These are phyloP conservation scores for Carassius auratus DNA, from an alignment of 2,113 vertebrate species.

Conservation along the genomic window DNA sequence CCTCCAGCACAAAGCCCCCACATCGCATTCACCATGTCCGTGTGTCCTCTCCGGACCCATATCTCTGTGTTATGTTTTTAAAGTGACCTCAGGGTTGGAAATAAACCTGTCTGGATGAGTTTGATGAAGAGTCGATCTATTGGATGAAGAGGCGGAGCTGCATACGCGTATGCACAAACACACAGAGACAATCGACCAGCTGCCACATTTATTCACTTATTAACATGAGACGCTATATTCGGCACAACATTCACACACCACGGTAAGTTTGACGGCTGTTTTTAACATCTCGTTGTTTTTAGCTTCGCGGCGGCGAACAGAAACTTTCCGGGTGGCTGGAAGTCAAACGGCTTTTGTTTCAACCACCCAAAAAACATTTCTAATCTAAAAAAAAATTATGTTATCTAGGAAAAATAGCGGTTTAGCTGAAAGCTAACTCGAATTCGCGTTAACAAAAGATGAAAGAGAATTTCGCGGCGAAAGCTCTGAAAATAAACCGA, in stretches of 20 bases:
- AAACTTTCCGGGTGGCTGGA: constrained; percentile 20
- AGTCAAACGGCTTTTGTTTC: constrained; percentile 38
- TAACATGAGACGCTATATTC: constrained; percentile 3
- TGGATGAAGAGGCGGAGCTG: constrained; percentile 15
- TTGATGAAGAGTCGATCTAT: neutral
- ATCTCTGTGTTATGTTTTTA: constrained; percentile 16
- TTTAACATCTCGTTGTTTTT: neutral
- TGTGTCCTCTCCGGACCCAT: constrained; percentile 33
- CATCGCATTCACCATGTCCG: neutral
- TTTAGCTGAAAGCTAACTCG: neutral
- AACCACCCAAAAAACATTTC: neutral
- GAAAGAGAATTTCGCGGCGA: neutral
- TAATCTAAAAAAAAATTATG: neutral
- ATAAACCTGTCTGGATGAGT: constrained; percentile 27
- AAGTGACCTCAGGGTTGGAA: constrained; percentile 23
- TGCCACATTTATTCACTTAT: neutral
- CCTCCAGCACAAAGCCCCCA: constrained; percentile 13
- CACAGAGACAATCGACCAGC: neutral
- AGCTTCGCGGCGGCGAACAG: neutral
- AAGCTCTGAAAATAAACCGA: neutral
- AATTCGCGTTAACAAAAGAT: neutral
- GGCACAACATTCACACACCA: neutral
- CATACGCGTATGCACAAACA: neutral
- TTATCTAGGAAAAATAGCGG: neutral
- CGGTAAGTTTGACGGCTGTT: neutral